A percentile compares a stretch with the other conserved stretches of the same genome.
Conservation (phyloP, 2,113 vertebrate species). For the Hemibagrus wyckioides region DNA sequence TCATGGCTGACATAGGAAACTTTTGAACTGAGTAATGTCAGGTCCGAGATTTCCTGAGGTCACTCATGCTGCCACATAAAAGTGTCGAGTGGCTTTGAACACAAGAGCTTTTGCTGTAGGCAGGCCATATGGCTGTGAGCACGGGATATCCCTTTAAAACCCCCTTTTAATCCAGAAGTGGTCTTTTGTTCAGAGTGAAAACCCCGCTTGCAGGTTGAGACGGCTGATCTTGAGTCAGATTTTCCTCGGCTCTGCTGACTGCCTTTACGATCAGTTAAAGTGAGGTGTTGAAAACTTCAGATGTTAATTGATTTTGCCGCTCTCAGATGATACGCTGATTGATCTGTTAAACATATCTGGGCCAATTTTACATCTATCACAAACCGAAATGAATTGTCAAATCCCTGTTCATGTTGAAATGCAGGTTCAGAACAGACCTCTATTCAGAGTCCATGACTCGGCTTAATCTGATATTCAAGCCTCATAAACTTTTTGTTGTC, state of each 20-base stretch:
- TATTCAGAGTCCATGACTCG: neutral
- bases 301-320: neutral
- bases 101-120: neutral
- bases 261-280: neutral
- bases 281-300: neutral
- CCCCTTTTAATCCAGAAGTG: neutral
- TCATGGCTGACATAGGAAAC: slow-evolving; percentile 12
- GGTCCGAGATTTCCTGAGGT: slow-evolving; percentile 24
- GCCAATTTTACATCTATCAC: neutral
- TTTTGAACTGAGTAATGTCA: slow-evolving; percentile 21
- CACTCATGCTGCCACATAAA: slow-evolving; percentile 12
- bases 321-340: neutral
- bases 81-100: slow-evolving; percentile 20
- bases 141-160: slow-evolving; percentile 21
- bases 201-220: neutral
- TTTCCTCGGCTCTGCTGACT: neutral
- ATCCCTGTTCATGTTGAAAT: too few species aligned
- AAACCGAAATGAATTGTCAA: too few species aligned
- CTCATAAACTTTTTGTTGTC: neutral
- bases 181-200: neutral
- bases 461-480: neutral
- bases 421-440: neutral
- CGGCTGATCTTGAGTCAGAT: slow-evolving; percentile 5
- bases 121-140: neutral
- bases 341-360: neutral